Base-by-base conservation (phyloP, 2,888 invertebrate species). In the Nemurella pictetii region DNA sequence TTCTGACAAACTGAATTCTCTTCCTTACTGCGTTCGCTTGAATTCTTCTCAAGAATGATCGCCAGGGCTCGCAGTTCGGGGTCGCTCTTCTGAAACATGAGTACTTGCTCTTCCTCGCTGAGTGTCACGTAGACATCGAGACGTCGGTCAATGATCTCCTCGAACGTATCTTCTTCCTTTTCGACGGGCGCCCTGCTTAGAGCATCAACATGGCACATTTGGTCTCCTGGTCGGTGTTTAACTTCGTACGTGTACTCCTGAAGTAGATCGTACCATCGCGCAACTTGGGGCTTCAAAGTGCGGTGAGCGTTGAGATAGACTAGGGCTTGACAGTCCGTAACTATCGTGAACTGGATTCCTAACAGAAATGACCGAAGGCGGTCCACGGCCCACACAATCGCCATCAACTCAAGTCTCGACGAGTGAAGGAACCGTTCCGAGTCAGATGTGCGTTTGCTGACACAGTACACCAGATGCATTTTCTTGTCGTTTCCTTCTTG, bases 391-490 rank as follows among this genome's bases (percentile, higher is more conserved):
- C 36, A 36, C 36, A 84, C 77, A 2, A 85, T 83, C 0, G 83
- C 85, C 32, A 84, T 20, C 9, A 83, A 55, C 77, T 84, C 85
- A 0, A 85, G 36, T 28, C 83, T 55, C n/a, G 77, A 82, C 25
- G 83, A 78, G 36, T 85, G 85, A 25, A 83, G 83, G 27, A 20
- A 35, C 3, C 32, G 27, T 27, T 85, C 80, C 0, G 55, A 29
- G 2, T 85, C 30, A 0, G 28, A 80, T 7, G 80, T 75, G 84
- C n/a, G n/a, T n/a, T n/a, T n/a, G n/a, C n/a, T n/a, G n/a, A n/a
- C n/a, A n/a, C n/a, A n/a, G n/a, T n/a, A 85, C 15, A 86, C 86
- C 0, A 84, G 85, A 12, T 86, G 83, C 35, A 87, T 78, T n/a
- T 80, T 85, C 3, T 78, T 84, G 0, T 77, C 28, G 29, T 85